phyloP scores from a whole-genome alignment of 2,888 invertebrate genomes.

The Tiliacea aurago region DNA sequence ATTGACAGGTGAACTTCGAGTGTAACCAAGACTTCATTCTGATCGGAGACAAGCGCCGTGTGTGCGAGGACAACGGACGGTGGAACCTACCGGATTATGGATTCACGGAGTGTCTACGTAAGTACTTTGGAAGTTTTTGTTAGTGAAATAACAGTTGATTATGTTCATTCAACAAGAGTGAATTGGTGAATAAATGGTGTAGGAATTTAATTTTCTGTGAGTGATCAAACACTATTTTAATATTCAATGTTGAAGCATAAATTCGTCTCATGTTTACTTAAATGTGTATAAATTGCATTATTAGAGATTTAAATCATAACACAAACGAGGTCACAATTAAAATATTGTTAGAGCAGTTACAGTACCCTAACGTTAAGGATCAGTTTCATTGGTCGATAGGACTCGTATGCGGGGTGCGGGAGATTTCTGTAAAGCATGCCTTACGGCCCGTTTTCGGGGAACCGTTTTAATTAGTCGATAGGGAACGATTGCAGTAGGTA shows the following conservation, averaged over 20 bases:
- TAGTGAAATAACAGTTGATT: background rate
- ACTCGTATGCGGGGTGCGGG: background rate
- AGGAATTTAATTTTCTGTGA: background rate
- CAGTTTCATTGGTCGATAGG: background rate
- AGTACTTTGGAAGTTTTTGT: constrained; percentile 86
- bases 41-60: constrained; percentile 95
- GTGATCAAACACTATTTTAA: background rate
- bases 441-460: background rate
- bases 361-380: background rate
- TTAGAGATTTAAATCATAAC: background rate
- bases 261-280: background rate
- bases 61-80: constrained; percentile 94
- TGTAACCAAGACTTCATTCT: constrained; percentile 97
- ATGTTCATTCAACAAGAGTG: background rate
- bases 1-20: constrained; percentile 94
- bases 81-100: constrained; percentile 97
- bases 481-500: too few relatives aligned
- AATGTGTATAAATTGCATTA: too few relatives aligned
- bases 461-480: background rate
- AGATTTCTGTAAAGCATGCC: background rate
- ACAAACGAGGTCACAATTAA: background rate
- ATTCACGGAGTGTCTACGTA: constrained; percentile 97
- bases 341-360: background rate
- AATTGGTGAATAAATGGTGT: background rate
- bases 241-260: background rate